Percentiles rank a stretch among this genome's conserved stretches.
Evolutionary conservation across 2,113 vertebrate species (phyloP).

Genomic region (Hypanus sabinus): DNA sequence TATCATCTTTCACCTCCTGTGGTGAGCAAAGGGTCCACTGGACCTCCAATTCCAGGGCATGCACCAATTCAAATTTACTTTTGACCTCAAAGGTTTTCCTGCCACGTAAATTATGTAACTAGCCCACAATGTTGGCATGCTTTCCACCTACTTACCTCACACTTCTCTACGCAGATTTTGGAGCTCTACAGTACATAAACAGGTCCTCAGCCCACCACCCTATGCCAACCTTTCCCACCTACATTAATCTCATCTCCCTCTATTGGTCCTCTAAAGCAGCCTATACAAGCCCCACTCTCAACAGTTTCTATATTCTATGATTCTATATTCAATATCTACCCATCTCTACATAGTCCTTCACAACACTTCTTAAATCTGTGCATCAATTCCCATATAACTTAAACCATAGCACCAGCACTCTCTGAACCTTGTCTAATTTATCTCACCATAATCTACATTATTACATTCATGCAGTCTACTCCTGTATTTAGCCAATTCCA

Average conservation of each 20-base stretch:
- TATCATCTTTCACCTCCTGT: neutral
- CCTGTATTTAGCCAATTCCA: no score
- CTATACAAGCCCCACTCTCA: no score
- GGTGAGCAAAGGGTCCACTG: neutral
- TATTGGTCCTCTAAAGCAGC: no score
- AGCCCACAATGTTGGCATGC: neutral
- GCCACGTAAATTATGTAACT: neutral
- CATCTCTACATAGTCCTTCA: neutral
- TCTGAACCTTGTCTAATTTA: no score
- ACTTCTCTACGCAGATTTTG: no score
- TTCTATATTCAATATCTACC: neutral
- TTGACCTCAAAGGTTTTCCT: neutral
- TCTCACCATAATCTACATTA: neutral
- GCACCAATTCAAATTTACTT: neutral
- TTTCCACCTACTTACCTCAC: neutral
- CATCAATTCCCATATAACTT: neutral
- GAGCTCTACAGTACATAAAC: no score
- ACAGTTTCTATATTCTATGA: neutral
- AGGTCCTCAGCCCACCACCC: no score
- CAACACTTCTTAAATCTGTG: neutral
- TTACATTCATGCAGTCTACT: no score
- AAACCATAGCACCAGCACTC: neutral
- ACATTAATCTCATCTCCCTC: no score
- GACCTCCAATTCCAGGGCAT: neutral
- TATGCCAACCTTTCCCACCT: no score